A percentile compares a stretch with the other conserved stretches of the same genome.
These are phyloP conservation scores for Brachionus rotundiformis DNA, from an alignment of 1,140 invertebrate genomes.

Conservation along the genomic window DNA sequence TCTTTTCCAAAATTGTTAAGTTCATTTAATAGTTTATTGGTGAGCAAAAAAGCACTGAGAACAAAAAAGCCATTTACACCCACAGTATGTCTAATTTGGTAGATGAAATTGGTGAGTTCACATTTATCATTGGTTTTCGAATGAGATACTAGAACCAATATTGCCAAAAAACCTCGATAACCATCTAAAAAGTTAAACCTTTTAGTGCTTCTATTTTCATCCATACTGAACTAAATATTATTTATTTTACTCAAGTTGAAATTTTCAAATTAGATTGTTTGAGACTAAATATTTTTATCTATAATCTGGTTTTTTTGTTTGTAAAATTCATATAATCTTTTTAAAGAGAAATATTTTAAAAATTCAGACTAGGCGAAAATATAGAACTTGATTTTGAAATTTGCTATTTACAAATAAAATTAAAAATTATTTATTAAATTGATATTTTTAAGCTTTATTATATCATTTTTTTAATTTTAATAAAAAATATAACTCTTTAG, in stretches of 20 bases:
- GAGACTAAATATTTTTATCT: no score
- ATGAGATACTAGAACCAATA: slow-evolving; percentile 33
- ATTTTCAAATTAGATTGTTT: no score
- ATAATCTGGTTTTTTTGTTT: no score
- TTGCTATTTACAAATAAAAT: no score
- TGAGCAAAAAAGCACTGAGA: slow-evolving; percentile 24
- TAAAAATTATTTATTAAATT: no score
- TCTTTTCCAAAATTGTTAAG: not conserved
- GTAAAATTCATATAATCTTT: no score
- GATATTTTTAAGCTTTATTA: no score
- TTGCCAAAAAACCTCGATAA: slow-evolving; percentile 20
- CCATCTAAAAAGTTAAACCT: slow-evolving; percentile 37
- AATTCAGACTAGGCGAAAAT: no score
- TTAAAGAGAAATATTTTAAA: no score
- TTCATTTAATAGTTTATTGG: slow-evolving; percentile 34
- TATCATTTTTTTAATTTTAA: no score
- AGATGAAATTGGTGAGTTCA: slow-evolving; percentile 10
- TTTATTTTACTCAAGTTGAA: not conserved
- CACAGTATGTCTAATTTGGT: not conserved
- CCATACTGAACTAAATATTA: not conserved
- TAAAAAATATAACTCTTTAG: no score
- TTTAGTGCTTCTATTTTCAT: not conserved
- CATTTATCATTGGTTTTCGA: slow-evolving; percentile 14
- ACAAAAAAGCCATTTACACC: slow-evolving; percentile 43
- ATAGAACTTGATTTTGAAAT: no score